These are phyloP conservation scores for Corythoichthys intestinalis DNA, from an alignment of 2,113 vertebrate genomes.

Conservation along the genomic window DNA sequence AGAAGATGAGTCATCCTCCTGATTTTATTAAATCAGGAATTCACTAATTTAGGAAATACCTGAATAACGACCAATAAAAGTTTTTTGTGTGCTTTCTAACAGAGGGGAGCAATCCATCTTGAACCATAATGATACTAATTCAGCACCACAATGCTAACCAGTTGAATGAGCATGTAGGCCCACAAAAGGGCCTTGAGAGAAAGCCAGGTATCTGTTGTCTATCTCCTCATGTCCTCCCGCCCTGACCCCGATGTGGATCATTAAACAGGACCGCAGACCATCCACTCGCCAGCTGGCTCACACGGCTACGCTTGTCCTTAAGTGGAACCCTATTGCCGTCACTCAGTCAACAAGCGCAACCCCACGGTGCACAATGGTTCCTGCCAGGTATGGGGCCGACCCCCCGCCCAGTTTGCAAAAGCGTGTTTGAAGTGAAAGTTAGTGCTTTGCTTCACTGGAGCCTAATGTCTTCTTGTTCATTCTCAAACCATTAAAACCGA, in stretches of 20 bases:
- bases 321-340: slow-evolving; percentile 64
- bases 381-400: slow-evolving; percentile 48
- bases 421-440: slow-evolving; percentile 58
- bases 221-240: slow-evolving; percentile 49
- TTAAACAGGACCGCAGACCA: slow-evolving; percentile 57
- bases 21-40: slow-evolving; percentile 29
- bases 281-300: slow-evolving; percentile 56
- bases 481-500: slow-evolving; percentile 67
- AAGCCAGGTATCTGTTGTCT: slow-evolving; percentile 52
- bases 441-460: slow-evolving; percentile 51
- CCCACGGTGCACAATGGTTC: slow-evolving; percentile 20
- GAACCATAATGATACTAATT: slow-evolving; percentile 20
- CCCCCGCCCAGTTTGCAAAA: slow-evolving; percentile 9
- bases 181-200: slow-evolving; percentile 43
- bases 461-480: slow-evolving; percentile 50
- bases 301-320: slow-evolving; percentile 51
- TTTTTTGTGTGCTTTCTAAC: neutral
- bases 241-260: slow-evolving; percentile 56
- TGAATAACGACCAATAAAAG: slow-evolving; percentile 19
- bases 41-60: slow-evolving; percentile 17
- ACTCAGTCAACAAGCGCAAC: slow-evolving; percentile 50
- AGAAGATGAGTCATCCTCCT: slow-evolving; percentile 22
- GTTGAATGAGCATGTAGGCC: slow-evolving; percentile 30
- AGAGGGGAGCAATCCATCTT: slow-evolving; percentile 27
- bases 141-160: slow-evolving; percentile 24